phyloP scores from a whole-genome alignment of 2,113 vertebrate species.

The Physeter macrocephalus region DNA sequence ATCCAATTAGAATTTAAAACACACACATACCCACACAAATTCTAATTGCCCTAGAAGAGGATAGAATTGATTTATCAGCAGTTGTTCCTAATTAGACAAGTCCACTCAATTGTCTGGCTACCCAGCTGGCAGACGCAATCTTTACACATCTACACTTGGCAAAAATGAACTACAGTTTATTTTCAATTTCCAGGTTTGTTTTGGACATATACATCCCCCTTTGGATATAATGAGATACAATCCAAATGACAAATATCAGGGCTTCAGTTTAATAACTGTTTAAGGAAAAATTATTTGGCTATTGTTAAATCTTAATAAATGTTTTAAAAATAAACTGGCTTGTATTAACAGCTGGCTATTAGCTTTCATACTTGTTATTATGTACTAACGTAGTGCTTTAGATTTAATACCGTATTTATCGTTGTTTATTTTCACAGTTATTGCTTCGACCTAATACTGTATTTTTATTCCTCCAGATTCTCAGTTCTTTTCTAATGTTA shows the following conservation, averaged over 20 bases:
- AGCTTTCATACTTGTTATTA: slow-evolving; percentile 44
- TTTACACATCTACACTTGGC: slow-evolving; percentile 25
- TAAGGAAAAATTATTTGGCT: slow-evolving; percentile 54
- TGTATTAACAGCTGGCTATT: slow-evolving; percentile 30
- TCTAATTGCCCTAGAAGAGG: slow-evolving; percentile 63
- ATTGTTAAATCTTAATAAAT: slow-evolving; percentile 67
- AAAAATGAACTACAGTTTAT: slow-evolving; percentile 25
- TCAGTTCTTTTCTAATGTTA: background rate
- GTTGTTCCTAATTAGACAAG: slow-evolving; percentile 63
- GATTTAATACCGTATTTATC: slow-evolving; percentile 46
- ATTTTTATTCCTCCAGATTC: background rate
- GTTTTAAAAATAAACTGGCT: slow-evolving; percentile 60
- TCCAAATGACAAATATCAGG: slow-evolving; percentile 36
- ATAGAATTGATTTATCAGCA: slow-evolving; percentile 56
- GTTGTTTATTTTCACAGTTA: slow-evolving; percentile 43
- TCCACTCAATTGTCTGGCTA: slow-evolving; percentile 44
- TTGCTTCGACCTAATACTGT: background rate
- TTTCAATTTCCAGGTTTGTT: slow-evolving; percentile 44
- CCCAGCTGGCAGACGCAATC: slow-evolving; percentile 56
- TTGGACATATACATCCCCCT: slow-evolving; percentile 7
- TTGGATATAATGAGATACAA: slow-evolving; percentile 27
- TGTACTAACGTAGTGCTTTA: slow-evolving; percentile 7
- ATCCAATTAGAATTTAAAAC: slow-evolving; percentile 65
- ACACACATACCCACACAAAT: slow-evolving; percentile 29
- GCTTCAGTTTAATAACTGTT: slow-evolving; percentile 43